Conservation (phyloP, 2,797 vertebrate species). For the Holocentrus rufus region DNA sequence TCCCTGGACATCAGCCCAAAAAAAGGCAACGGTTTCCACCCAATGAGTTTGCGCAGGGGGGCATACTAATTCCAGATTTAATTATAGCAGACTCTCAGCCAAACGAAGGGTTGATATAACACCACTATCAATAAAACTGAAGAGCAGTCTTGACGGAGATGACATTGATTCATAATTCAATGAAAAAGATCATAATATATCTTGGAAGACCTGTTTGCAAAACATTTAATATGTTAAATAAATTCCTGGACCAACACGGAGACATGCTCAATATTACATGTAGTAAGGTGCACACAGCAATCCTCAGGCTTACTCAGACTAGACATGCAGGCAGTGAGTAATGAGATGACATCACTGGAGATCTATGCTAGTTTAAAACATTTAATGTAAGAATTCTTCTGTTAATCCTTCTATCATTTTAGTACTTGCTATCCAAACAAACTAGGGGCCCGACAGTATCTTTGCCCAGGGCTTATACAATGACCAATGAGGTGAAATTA, state of each 20-base stretch:
- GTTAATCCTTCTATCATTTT: constrained; percentile 21
- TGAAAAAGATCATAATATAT: constrained; percentile 16
- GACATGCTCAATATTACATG: constrained; percentile 1
- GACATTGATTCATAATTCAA: neutral
- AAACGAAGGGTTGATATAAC: constrained; percentile 30
- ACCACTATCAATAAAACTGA: constrained; percentile 3
- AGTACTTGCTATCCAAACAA: constrained; percentile 19
- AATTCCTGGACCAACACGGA: constrained; percentile 29
- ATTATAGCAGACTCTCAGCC: constrained; percentile 29
- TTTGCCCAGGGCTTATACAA: neutral
- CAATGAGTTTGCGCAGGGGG: constrained; percentile 55
- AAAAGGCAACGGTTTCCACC: constrained; percentile 75
- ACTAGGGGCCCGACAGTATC: neutral
- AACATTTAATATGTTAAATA: constrained; percentile 30
- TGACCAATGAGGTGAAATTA: neutral
- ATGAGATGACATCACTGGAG: constrained; percentile 67
- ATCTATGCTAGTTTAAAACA: constrained; percentile 45
- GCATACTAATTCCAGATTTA: constrained; percentile 50
- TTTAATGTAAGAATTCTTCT: constrained; percentile 40
- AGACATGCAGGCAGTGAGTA: constrained; percentile 66
- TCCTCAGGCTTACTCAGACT: constrained; percentile 41
- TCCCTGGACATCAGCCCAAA: constrained; percentile 75
- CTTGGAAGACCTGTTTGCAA: constrained; percentile 40
- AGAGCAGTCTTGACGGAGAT: constrained; percentile 2
- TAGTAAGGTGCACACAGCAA: constrained; percentile 32